Conservation (phyloP, 2,888 invertebrate species). For the Metallyticus violacea region DNA sequence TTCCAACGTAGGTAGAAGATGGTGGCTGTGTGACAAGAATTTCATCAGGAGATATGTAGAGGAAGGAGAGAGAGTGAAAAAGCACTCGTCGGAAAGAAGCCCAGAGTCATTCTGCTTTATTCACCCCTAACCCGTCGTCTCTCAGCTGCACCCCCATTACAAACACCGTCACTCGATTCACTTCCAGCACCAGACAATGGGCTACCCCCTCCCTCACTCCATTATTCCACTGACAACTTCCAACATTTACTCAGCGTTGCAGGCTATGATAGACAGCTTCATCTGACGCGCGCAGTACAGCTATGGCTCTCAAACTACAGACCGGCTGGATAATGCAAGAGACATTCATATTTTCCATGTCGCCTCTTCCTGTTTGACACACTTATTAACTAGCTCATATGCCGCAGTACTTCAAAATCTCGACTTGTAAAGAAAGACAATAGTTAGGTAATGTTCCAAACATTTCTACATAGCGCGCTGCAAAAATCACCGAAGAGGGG, state of each 20-base stretch:
- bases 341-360: not conserved
- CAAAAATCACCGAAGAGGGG: too few species aligned
- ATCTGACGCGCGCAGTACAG: constrained; percentile 1
- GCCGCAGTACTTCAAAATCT: not conserved
- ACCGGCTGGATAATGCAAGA: not conserved
- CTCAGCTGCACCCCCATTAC: constrained; percentile 5
- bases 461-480: too few species aligned
- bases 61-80: not conserved
- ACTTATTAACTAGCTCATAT: not conserved
- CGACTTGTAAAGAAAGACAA: not conserved
- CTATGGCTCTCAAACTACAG: not conserved
- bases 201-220: not conserved
- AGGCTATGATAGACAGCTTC: constrained; percentile 14
- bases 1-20: not conserved
- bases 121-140: constrained; percentile 2
- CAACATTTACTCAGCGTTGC: constrained; percentile 15
- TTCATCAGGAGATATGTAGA: constrained; percentile 11
- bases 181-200: not conserved
- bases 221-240: constrained; percentile 15
- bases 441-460: too few species aligned
- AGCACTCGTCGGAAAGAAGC: not conserved
- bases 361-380: not conserved
- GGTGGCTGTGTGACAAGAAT: not conserved
- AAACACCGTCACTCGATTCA: constrained; percentile 4
- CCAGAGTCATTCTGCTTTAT: not conserved